Conservation (phyloP, 2,797 vertebrate species). For the Thalassophryne amazonica region DNA sequence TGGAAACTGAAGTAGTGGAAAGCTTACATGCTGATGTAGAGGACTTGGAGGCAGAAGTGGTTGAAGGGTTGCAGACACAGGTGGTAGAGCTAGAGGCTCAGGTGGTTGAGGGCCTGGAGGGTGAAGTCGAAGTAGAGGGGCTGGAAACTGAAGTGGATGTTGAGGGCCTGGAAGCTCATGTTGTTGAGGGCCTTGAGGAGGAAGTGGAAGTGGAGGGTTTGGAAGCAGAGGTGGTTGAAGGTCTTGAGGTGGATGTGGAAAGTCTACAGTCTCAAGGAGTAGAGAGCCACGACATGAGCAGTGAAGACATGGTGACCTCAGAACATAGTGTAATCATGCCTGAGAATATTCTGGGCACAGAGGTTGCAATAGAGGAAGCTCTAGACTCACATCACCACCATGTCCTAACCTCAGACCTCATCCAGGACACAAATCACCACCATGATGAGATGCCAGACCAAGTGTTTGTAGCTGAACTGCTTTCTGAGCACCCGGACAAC, state of each 20-base stretch:
- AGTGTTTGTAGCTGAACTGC: constrained; percentile 94
- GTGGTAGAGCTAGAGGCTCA: constrained; percentile 73
- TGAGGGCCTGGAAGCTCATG: constrained; percentile 69
- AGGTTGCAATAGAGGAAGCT: constrained; percentile 92
- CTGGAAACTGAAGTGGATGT: constrained; percentile 72
- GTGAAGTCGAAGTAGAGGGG: constrained; percentile 72
- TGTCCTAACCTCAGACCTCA: constrained; percentile 88
- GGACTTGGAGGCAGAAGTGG: constrained; percentile 65
- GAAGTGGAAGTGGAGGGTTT: constrained; percentile 72
- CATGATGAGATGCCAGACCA: constrained; percentile 85
- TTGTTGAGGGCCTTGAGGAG: constrained; percentile 72
- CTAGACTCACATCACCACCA: constrained; percentile 86
- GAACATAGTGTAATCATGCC: constrained; percentile 92
- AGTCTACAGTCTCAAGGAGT: constrained; percentile 76
- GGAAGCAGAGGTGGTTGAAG: constrained; percentile 69
- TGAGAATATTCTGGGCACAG: constrained; percentile 90
- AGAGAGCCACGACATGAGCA: constrained; percentile 90
- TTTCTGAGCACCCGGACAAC: constrained; percentile 87
- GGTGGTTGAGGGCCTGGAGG: constrained; percentile 66
- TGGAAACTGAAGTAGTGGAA: constrained; percentile 71
- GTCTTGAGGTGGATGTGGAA: constrained; percentile 72
- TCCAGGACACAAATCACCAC: constrained; percentile 83
- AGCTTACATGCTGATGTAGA: constrained; percentile 71
- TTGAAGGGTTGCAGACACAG: constrained; percentile 67
- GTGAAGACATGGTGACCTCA: constrained; percentile 87